A percentile compares a stretch with the other conserved stretches of the same genome.
phyloP scores from a whole-genome alignment of 2,797 vertebrate genomes.

The Sebastes hubbsi region DNA sequence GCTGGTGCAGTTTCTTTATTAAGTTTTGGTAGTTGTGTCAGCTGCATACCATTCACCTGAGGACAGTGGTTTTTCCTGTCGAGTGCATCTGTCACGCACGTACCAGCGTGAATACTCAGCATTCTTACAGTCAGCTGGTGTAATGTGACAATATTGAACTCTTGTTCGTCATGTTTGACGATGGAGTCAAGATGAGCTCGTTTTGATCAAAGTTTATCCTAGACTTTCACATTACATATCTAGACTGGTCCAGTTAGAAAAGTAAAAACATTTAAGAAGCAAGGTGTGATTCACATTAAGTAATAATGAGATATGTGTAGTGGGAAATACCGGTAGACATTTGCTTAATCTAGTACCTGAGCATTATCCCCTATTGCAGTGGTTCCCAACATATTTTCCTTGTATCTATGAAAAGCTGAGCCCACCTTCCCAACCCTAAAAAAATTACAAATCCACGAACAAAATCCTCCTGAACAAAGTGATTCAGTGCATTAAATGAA shows the following conservation, averaged over 20 bases:
- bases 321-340: not conserved
- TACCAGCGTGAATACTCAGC: conserved; percentile 8
- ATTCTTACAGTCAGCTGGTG: conserved; percentile 36
- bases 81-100: conserved; percentile 2
- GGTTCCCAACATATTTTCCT: no score
- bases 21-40: conserved; percentile 30
- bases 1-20: not conserved
- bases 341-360: not conserved
- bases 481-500: no score
- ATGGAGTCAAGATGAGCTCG: not conserved
- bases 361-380: not conserved
- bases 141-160: conserved; percentile 10
- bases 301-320: not conserved
- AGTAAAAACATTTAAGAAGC: not conserved
- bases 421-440: no score
- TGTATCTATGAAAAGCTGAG: no score
- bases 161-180: not conserved
- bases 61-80: conserved; percentile 69
- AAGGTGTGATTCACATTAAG: not conserved
- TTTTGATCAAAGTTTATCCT: not conserved
- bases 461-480: no score
- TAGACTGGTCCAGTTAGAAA: not conserved
- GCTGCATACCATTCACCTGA: conserved; percentile 39
- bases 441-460: no score
- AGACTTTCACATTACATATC: not conserved